A percentile compares a stretch with the other conserved stretches of the same genome.
phyloP scores from a whole-genome alignment of 1,140 invertebrate species.

The Globodera rostochiensis region DNA sequence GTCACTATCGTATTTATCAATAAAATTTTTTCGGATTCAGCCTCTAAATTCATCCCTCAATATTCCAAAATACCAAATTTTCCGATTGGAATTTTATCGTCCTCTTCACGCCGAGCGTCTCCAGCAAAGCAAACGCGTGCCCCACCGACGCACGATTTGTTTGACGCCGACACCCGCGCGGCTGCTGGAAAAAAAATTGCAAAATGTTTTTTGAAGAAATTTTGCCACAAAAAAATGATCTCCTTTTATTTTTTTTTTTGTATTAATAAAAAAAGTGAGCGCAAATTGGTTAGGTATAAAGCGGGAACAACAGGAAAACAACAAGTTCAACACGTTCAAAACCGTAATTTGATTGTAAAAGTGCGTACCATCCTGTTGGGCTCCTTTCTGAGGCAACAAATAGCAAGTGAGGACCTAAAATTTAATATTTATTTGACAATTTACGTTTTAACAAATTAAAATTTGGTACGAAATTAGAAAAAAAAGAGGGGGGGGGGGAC shows the following conservation, averaged over 20 bases:
- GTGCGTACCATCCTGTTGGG: background rate
- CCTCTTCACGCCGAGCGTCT: conserved; percentile 46
- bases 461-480: background rate
- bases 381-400: conserved; percentile 83
- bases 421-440: background rate
- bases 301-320: too few relatives aligned
- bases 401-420: conserved; percentile 86
- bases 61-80: conserved; percentile 71
- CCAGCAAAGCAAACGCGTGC: conserved; percentile 57
- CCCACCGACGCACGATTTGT: conserved; percentile 54
- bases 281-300: too few relatives aligned
- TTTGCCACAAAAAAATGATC: background rate
- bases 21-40: too few relatives aligned
- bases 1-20: too few relatives aligned
- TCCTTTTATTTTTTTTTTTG: too few relatives aligned
- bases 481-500: too few relatives aligned
- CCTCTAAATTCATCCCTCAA: too few relatives aligned
- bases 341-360: too few relatives aligned
- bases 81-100: conserved; percentile 55
- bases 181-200: background rate
- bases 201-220: conserved; percentile 11
- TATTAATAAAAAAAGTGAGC: too few relatives aligned
- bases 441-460: conserved; percentile 8
- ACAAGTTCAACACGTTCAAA: too few relatives aligned
- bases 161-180: conserved; percentile 12